Base-by-base conservation (phyloP, 2,113 vertebrate genomes). In the Xyliphius kryptos region DNA sequence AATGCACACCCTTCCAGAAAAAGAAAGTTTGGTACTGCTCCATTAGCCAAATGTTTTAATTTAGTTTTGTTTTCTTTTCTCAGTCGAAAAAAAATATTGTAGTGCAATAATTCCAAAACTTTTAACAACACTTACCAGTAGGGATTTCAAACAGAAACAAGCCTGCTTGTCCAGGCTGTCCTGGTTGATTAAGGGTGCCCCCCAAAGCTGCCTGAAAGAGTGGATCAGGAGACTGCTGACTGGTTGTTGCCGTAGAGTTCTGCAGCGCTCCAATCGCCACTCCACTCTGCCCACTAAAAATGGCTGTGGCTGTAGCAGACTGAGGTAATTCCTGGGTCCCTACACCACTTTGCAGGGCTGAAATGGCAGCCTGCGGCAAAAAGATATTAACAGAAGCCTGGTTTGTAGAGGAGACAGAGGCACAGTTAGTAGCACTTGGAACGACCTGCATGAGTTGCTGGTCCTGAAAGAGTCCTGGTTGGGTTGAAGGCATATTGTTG, bases 91-190 rank as follows among this genome's bases (percentile, higher is more conserved):
- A 32, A 5, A 5, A 32, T 32, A 32, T 5, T 32, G 7, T 32
- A 26, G 3, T 26, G 22, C 6, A 32, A 32, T 32, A 32, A 32
- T 32, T 32, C n/a, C n/a, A 32, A 5, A 32, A n/a, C 6, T 1
- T 2, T 41, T 12, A 57, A 57, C 1, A 10, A 15, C 53, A 84
- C 92, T 98, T 84, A 98, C 96, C 94, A 73, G 91, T 94, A 22
- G 96, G 93, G 80, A 98, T 91, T 76, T 94, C 93, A 63, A 97
- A 98, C 49, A 98, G 88, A 85, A 97, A 98, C 75, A 98, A 86
- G 81, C 89, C 90, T 1, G 90, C 82, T 71, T 90, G 91, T 50
- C 89, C 92, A 63, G 93, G 76, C 2, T 90, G 90, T n/a, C 88
- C 87, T 57, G 91, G 85, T 73, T 91, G 89, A 76, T 83, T 90